phyloP scores from a whole-genome alignment of 1,140 invertebrate species.

The Matsumurasca onukii region DNA sequence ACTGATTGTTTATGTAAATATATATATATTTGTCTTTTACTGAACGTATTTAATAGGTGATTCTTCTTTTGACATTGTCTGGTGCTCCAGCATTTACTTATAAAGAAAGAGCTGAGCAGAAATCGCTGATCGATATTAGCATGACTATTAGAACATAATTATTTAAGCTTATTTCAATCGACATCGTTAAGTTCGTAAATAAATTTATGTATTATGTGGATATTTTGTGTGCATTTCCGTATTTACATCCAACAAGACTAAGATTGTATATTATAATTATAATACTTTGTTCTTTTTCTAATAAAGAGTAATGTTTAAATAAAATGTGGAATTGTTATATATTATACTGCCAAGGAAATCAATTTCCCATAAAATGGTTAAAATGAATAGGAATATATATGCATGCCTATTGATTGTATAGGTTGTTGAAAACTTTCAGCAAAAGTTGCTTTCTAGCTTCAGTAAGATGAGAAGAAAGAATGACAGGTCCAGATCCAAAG shows the following conservation, averaged over 20 bases:
- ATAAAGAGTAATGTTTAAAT: conserved; percentile 24
- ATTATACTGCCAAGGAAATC: not conserved
- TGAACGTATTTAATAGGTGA: conserved; percentile 10
- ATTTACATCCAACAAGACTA: conserved; percentile 13
- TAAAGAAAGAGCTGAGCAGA: not conserved
- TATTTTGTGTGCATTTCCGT: conserved; percentile 22
- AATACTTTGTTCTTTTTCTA: conserved; percentile 16
- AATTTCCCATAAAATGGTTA: too few species aligned
- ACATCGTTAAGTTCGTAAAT: conserved; percentile 8
- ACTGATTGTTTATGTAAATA: conserved; percentile 18
- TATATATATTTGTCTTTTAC: conserved; percentile 24
- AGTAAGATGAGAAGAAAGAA: too few species aligned
- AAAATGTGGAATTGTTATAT: conserved; percentile 4
- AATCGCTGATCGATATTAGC: not conserved
- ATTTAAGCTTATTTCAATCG: conserved; percentile 15
- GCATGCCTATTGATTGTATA: too few species aligned
- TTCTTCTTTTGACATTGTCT: not conserved
- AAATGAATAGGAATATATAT: too few species aligned
- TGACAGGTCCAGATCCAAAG: too few species aligned
- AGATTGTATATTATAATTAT: conserved; percentile 15
- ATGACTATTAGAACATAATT: conserved; percentile 10
- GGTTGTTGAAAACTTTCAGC: too few species aligned
- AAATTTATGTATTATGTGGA: conserved; percentile 19
- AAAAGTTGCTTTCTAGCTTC: too few species aligned
- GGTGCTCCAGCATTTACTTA: conserved; percentile 7